These are phyloP conservation scores for Mormyrops boulengeri DNA, from an alignment of 2,797 vertebrate species.

Conservation along the genomic window DNA sequence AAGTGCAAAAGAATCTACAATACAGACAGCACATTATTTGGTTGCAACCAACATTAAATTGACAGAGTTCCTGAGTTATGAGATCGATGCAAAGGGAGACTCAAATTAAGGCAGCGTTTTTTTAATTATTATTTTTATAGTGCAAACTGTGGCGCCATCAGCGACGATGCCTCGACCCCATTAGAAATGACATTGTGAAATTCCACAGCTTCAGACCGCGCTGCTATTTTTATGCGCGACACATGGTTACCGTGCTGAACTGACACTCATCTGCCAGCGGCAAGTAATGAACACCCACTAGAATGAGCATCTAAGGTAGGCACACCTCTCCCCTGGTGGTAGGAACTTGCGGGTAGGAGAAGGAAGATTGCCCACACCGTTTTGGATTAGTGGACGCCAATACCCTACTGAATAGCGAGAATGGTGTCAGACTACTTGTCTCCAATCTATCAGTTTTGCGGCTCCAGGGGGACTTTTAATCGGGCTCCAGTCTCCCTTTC, in stretches of 20 bases:
- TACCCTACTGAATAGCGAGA: background rate
- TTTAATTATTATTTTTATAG: background rate
- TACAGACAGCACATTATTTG: background rate
- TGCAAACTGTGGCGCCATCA: background rate
- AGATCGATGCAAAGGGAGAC: background rate
- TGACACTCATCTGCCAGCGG: background rate
- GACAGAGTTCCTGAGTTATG: background rate
- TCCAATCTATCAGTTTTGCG: background rate
- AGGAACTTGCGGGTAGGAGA: background rate
- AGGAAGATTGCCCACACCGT: background rate
- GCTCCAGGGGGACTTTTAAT: background rate
- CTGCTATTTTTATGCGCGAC: background rate
- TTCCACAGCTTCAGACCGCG: background rate
- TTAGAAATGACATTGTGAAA: slow-evolving; percentile 5
- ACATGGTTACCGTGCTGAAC: background rate
- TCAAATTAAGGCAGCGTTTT: background rate
- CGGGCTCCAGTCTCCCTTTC: background rate
- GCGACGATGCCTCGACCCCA: background rate
- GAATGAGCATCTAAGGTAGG: background rate
- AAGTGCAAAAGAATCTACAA: background rate
- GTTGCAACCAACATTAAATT: background rate
- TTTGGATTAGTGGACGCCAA: background rate
- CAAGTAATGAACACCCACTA: slow-evolving; percentile 5
- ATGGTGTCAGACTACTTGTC: background rate
- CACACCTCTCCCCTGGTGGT: slow-evolving; percentile 5